Percentiles rank a stretch among this genome's conserved stretches.
phyloP scores from a whole-genome alignment of 2,888 invertebrate species.

The Theodoxus fluviatilis region DNA sequence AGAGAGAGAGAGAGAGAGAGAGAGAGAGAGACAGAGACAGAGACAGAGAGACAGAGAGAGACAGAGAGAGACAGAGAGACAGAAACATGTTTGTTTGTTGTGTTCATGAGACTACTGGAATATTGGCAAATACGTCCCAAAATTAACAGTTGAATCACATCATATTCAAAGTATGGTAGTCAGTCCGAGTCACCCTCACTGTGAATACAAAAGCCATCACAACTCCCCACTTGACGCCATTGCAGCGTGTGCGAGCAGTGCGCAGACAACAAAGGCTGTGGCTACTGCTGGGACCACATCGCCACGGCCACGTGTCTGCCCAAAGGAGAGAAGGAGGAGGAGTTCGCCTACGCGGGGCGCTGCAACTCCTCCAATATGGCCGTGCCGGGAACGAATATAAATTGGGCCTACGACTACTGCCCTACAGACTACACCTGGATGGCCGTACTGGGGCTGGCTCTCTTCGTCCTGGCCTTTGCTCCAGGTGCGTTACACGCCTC shows the following conservation, averaged over 20 bases:
- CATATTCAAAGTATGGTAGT: too few relatives aligned
- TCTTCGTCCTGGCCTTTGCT: conserved; percentile 68
- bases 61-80: too few relatives aligned
- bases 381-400: conserved; percentile 11
- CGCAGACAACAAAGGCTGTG: conserved; percentile 60
- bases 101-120: too few relatives aligned
- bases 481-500: conserved; percentile 51
- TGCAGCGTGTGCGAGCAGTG: conserved; percentile 47
- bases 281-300: conserved; percentile 64
- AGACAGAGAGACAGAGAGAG: too few relatives aligned
- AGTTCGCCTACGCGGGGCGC: conserved; percentile 28
- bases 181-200: too few relatives aligned
- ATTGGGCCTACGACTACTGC: conserved; percentile 66
- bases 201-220: too few relatives aligned
- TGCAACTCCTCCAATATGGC: conserved; percentile 28
- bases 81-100: too few relatives aligned
- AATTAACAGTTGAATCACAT: too few relatives aligned
- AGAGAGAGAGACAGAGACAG: too few relatives aligned
- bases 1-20: too few relatives aligned
- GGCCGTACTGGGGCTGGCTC: conserved; percentile 64
- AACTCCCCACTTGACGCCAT: too few relatives aligned
- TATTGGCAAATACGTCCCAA: too few relatives aligned
- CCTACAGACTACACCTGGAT: conserved; percentile 66
- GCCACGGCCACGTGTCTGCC: conserved; percentile 50
- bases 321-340: conserved; percentile 30